Base-by-base conservation (phyloP, 1,140 invertebrate genomes). In the Drosophila ercepeae region DNA sequence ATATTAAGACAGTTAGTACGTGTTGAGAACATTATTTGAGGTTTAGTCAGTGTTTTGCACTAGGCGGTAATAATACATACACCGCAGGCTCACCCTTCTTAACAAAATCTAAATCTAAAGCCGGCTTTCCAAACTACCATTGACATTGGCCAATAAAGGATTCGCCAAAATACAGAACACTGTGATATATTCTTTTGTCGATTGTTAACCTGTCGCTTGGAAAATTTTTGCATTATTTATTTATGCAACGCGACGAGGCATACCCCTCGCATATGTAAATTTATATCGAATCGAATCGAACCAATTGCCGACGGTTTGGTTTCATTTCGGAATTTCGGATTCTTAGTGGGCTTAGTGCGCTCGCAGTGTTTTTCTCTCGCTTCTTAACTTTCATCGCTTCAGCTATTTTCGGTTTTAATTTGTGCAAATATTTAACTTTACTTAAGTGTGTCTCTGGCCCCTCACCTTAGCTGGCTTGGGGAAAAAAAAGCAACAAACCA, bases 1-100 rank as follows among this genome's bases (percentile, higher is more conserved):
- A 89, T 89, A 88, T 88, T 81, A 90, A 90, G 78, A 90, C 88
- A 90, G 88, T 90, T 90, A 90, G 88, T 90, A 86, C 78, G 88
- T 82, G 88, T 78, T 88, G 78, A 90, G 89, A 90, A 90, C 78
- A 84, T 89, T 90, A 90, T 89, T 77, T 88, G 82, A 88, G 88
- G 76, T 90, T 90, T 90, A 90, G 88, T 90, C 88, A 83, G 72
- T 90, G 78, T 90, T 88, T 89, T 88, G 89, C 82, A 79, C 82
- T 90, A 82, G 73, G 68, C 65, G 84, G 83, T 89, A 82, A 82
- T 88, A 88, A 88, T 89, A 88, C 82, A 89, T 53, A 74, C 63
- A 25, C 70, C 70, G 70, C 63, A 65, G 63, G 63, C 63, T 45
- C 63, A 45, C 46, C 60, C 63, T 44, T 46, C 11, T 36, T 18